Evolutionary conservation across 2,113 vertebrate genomes (phyloP).

Genomic region (Pseudorhombus dupliciocellatus): DNA sequence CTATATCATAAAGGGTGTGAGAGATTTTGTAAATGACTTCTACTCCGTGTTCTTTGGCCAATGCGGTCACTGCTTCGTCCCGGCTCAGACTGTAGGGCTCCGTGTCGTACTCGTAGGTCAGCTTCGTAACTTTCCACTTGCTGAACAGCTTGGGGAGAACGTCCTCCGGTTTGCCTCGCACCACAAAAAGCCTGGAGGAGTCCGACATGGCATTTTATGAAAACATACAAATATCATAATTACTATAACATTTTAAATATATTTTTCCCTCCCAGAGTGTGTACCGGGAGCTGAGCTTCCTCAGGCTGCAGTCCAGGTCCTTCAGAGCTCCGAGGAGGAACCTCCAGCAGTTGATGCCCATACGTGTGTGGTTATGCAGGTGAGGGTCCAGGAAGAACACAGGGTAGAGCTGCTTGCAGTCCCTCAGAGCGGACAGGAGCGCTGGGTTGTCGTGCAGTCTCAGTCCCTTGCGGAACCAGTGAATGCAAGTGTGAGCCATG

Average conservation of each 20-base stretch:
- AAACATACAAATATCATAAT: background rate
- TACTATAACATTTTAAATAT: background rate
- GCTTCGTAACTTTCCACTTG: constrained; percentile 68
- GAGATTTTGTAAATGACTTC: constrained; percentile 77
- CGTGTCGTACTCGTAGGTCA: constrained; percentile 79
- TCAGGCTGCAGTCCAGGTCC: constrained; percentile 79
- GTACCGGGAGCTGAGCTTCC: constrained; percentile 77
- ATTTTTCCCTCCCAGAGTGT: background rate
- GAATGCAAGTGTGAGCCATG: constrained; percentile 76
- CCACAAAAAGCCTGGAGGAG: constrained; percentile 74
- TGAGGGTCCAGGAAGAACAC: constrained; percentile 78
- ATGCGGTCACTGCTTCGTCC: constrained; percentile 49
- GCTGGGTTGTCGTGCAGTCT: constrained; percentile 80
- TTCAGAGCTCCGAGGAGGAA: constrained; percentile 73
- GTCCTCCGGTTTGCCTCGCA: constrained; percentile 73
- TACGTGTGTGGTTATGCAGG: constrained; percentile 47
- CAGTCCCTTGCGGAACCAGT: constrained; percentile 83
- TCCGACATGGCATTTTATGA: background rate
- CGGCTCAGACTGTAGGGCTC: constrained; percentile 71
- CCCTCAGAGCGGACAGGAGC: constrained; percentile 64
- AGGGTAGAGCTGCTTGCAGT: constrained; percentile 75
- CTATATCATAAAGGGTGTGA: constrained; percentile 76
- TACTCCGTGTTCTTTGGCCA: constrained; percentile 66
- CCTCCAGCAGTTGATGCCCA: constrained; percentile 66
- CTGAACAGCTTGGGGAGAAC: constrained; percentile 76